phyloP scores from a whole-genome alignment of 2,113 vertebrate species.

The Muntiacus reevesi region DNA sequence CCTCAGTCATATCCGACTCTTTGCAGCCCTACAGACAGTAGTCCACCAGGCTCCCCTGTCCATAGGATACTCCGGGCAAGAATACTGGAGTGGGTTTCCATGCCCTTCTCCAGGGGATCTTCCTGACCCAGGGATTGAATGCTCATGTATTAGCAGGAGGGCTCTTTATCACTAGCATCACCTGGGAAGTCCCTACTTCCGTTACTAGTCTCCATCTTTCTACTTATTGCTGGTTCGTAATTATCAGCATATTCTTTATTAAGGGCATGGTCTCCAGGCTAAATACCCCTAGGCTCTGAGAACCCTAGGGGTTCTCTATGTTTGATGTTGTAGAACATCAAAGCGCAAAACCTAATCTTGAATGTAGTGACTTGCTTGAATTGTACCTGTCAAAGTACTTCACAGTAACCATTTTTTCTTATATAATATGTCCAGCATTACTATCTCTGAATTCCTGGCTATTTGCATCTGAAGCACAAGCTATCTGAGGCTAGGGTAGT shows the following conservation, averaged over 20 bases:
- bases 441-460: neutral
- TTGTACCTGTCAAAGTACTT: neutral
- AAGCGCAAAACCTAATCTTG: neutral
- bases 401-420: neutral
- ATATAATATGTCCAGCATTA: neutral
- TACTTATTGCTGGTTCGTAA: neutral
- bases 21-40: neutral
- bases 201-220: neutral
- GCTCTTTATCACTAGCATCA: neutral
- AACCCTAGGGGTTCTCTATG: neutral
- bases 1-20: neutral
- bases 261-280: neutral
- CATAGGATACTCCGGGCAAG: neutral
- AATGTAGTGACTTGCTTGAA: neutral
- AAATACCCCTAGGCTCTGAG: neutral
- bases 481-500: neutral
- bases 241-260: neutral
- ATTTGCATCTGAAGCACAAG: neutral
- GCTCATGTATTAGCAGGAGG: neutral
- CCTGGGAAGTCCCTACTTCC: neutral
- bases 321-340: neutral
- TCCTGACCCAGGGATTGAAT: neutral
- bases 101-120: neutral
- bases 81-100: neutral
- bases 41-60: neutral